Conservation (phyloP, 2,797 vertebrate species). For the Poeciliopsis turneri region DNA sequence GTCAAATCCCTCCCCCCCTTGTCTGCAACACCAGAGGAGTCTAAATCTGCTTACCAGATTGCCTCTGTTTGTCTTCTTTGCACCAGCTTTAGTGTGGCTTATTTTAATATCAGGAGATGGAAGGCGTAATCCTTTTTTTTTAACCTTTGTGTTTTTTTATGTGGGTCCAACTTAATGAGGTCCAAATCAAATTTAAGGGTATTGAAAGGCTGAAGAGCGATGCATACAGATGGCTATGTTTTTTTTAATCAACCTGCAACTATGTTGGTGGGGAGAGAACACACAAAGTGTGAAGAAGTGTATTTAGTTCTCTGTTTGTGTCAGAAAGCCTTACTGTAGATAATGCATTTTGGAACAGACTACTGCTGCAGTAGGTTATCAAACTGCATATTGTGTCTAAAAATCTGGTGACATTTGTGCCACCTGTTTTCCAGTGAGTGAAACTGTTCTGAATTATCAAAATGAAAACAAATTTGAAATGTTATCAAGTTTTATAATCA, state of each 20-base stretch:
- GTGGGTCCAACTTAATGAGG: slow-evolving; percentile 49
- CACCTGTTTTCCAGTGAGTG: background rate
- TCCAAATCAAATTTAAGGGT: slow-evolving; percentile 40
- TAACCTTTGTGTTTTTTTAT: slow-evolving; percentile 64
- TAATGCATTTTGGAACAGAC: background rate
- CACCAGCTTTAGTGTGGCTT: slow-evolving; percentile 53
- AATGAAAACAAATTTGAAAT: background rate
- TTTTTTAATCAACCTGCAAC: background rate
- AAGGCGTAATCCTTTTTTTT: slow-evolving; percentile 68
- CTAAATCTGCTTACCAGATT: slow-evolving; percentile 74
- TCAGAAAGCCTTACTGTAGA: background rate
- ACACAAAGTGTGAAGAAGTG: background rate
- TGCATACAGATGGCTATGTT: background rate
- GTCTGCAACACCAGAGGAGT: slow-evolving; percentile 41
- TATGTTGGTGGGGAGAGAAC: background rate
- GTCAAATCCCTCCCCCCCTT: slow-evolving; percentile 39
- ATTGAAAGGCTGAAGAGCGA: slow-evolving; percentile 12
- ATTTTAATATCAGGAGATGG: slow-evolving; percentile 70
- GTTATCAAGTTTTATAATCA: background rate
- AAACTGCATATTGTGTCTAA: background rate
- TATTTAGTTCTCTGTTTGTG: background rate
- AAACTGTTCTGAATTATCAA: background rate
- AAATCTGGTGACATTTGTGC: background rate
- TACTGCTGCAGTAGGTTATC: background rate
- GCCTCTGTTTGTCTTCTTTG: slow-evolving; percentile 54